Conservation (phyloP, 2,797 vertebrate genomes). For the Galago senegalensis region DNA sequence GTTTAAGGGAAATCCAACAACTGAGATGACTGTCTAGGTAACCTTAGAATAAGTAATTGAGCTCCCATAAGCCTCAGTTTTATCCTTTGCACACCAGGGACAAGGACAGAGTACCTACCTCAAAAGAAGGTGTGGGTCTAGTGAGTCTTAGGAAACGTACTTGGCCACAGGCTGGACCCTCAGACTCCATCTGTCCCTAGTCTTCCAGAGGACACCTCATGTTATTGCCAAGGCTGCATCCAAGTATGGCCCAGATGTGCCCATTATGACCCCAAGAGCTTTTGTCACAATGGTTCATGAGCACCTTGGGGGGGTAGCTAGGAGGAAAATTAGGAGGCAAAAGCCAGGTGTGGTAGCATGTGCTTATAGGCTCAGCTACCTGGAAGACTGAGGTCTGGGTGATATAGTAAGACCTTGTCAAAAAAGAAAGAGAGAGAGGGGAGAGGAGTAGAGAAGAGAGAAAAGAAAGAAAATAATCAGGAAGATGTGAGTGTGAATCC, state of each 20-base stretch:
- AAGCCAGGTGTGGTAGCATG: background rate
- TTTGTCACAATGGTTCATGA: conserved; percentile 66
- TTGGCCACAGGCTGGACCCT: background rate
- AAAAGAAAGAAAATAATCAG: too few relatives aligned
- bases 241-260: background rate
- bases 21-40: background rate
- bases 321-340: background rate
- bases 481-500: background rate
- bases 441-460: too few relatives aligned
- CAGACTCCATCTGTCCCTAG: background rate
- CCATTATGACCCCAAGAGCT: conserved; percentile 52
- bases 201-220: background rate
- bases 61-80: background rate
- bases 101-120: background rate
- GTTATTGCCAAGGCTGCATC: background rate
- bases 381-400: background rate
- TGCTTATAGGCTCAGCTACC: background rate
- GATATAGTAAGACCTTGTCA: too few relatives aligned
- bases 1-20: background rate
- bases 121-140: too few relatives aligned
- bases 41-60: background rate
- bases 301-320: background rate
- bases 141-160: background rate
- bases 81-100: background rate
- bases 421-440: too few relatives aligned